Evolutionary conservation across 2,113 vertebrate species (phyloP).

Genomic region (Hylia prasina): DNA sequence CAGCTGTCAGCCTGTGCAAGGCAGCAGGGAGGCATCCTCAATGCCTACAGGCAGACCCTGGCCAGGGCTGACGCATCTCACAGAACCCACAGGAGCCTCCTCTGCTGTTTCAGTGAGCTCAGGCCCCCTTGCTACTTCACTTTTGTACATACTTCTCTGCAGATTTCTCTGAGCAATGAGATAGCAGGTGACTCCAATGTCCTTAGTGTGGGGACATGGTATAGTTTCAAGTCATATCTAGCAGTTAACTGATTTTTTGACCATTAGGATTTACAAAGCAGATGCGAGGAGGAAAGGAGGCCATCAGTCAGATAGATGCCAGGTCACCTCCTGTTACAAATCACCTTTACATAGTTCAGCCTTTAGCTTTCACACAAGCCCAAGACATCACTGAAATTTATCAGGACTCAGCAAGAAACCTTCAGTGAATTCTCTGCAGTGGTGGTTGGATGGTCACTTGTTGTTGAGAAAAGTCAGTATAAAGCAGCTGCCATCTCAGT

Average conservation of each 20-base stretch:
- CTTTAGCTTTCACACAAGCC: background rate
- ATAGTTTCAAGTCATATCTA: background rate
- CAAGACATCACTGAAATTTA: background rate
- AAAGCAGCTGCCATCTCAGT: background rate
- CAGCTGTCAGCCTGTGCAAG: background rate
- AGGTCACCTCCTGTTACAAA: background rate
- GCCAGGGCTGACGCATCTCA: background rate
- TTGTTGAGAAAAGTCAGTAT: background rate
- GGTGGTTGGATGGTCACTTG: background rate
- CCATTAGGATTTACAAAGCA: background rate
- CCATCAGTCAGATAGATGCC: background rate
- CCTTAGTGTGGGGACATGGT: background rate
- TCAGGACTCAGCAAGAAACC: background rate
- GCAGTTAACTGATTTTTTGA: background rate
- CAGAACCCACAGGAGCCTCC: background rate
- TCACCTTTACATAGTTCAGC: background rate
- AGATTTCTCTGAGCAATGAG: background rate
- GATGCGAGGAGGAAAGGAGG: background rate
- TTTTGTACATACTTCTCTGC: background rate
- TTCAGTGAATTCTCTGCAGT: background rate
- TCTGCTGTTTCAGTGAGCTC: fast-evolving
- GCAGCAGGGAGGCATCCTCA: background rate
- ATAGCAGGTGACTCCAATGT: background rate
- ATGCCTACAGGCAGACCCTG: background rate
- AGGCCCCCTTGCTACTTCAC: background rate